Evolutionary conservation across 2,113 vertebrate species (phyloP), one percentile per base, ranked within the genome.

Genomic region (Neotoma lepida): DNA sequence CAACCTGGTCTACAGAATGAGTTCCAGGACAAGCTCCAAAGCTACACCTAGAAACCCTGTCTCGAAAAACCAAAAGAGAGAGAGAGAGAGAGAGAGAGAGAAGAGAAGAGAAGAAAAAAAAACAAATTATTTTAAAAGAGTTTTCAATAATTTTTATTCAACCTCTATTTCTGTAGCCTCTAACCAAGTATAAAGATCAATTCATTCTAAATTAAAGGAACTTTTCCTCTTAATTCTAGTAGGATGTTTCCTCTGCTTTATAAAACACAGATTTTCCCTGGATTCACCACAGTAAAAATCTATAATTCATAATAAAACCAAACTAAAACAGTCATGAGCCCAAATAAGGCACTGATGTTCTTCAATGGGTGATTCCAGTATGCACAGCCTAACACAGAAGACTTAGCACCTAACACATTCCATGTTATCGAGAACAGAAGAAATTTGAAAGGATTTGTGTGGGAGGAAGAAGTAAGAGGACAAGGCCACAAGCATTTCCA

Each of bases 401-500:
- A 93, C 85, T 54, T 20, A 46, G 9, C 33, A 51, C 44, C 44
- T 13, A 82, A 41, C 12, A 68, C 28, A 56, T 63, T 6, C 46
- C 2, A 14, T 6, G n/a, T 17, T 63, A 63, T 24, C 88, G 35
- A 91, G 95, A 90, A 77, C 35, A 33, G 61, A 41, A 88, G 70
- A 51, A 20, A 90, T 86, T 63, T 94, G 41, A 94, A 54, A 95
- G 70, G 56, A 35, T 58, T 64, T 87, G 39, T 66, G 30, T 13
- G 17, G 56, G 15, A 74, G 33, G 71, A 77, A 63, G 84, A 54
- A 81, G 77, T 24, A 74, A 14, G 49, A 94, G 33, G 61, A 61
- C 88, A 95, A 96, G 81, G 80, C n/a, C 54, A 88, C 80, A 92
- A 63, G 73, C 44, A 77, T 71, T 91, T 80, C 64, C 46, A 58